These are phyloP conservation scores for Apaloderma vittatum DNA, from an alignment of 2,113 vertebrate species.

Conservation along the genomic window DNA sequence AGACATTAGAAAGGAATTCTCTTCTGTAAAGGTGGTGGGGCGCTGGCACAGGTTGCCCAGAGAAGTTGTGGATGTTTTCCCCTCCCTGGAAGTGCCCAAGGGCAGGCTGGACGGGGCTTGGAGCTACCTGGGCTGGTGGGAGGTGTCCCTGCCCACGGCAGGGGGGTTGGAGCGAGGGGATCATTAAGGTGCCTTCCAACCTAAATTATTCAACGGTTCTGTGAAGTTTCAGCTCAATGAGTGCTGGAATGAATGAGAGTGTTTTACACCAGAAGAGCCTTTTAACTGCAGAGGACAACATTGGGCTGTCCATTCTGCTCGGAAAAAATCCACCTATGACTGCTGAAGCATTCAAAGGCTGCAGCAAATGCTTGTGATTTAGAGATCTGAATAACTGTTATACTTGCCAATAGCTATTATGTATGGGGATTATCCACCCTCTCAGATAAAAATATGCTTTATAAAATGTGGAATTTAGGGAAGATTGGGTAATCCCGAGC, in stretches of 20 bases:
- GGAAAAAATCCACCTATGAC: background rate
- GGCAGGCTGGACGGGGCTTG: too few species aligned
- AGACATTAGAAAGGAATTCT: too few species aligned
- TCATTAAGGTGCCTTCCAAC: too few species aligned
- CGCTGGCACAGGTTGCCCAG: too few species aligned
- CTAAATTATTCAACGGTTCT: too few species aligned
- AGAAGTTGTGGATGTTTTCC: too few species aligned
- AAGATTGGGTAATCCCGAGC: background rate
- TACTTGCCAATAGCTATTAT: background rate
- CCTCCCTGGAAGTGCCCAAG: too few species aligned
- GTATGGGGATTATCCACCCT: background rate
- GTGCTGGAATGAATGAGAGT: background rate
- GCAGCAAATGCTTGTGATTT: background rate
- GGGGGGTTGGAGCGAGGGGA: too few species aligned
- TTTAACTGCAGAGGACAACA: background rate
- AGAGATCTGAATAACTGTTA: background rate
- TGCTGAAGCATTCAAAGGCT: background rate
- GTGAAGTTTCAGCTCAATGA: background rate
- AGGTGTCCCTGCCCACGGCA: too few species aligned
- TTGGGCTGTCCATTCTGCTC: background rate
- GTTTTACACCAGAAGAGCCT: background rate
- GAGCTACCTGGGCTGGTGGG: too few species aligned
- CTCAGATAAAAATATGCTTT: background rate
- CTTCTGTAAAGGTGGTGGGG: too few species aligned
- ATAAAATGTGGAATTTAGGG: background rate